Evolutionary conservation across 2,797 vertebrate species (phyloP).

Genomic region (Scleropages formosus): DNA sequence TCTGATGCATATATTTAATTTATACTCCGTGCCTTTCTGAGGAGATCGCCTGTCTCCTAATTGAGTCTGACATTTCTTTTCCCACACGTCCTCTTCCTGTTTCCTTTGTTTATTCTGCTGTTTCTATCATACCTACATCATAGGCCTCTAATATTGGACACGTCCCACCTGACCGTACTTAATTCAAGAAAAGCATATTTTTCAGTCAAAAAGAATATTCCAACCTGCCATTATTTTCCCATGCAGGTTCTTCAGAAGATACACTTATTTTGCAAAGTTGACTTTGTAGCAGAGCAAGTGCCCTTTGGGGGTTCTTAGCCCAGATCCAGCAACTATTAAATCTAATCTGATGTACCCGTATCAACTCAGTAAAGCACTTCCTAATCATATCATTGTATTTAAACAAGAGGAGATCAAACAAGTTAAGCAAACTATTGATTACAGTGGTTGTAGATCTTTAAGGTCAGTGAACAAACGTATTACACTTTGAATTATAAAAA

Average conservation of each 20-base stretch:
- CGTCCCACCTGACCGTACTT: slow-evolving; percentile 60
- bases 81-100: slow-evolving; percentile 50
- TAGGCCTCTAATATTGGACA: slow-evolving; percentile 37
- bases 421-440: neutral
- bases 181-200: slow-evolving; percentile 52
- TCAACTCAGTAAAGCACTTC: neutral
- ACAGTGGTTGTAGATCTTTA: slow-evolving; percentile 5
- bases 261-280: slow-evolving; percentile 44
- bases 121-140: slow-evolving; percentile 43
- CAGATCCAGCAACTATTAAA: slow-evolving; percentile 1
- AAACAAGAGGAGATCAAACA: neutral
- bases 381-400: neutral
- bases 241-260: slow-evolving; percentile 49
- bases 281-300: slow-evolving; percentile 51
- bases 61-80: slow-evolving; percentile 52
- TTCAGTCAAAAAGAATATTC: slow-evolving; percentile 24
- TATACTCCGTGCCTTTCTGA: slow-evolving; percentile 59
- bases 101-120: slow-evolving; percentile 49
- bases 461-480: slow-evolving; percentile 1
- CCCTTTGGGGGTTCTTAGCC: too few species aligned
- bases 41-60: slow-evolving; percentile 52
- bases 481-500: neutral
- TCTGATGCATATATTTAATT: slow-evolving; percentile 61
- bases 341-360: neutral
- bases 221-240: slow-evolving; percentile 53